Evolutionary conservation across 2,113 vertebrate species (phyloP), one percentile per base, ranked within the genome.

Genomic region (Tyto alba): DNA sequence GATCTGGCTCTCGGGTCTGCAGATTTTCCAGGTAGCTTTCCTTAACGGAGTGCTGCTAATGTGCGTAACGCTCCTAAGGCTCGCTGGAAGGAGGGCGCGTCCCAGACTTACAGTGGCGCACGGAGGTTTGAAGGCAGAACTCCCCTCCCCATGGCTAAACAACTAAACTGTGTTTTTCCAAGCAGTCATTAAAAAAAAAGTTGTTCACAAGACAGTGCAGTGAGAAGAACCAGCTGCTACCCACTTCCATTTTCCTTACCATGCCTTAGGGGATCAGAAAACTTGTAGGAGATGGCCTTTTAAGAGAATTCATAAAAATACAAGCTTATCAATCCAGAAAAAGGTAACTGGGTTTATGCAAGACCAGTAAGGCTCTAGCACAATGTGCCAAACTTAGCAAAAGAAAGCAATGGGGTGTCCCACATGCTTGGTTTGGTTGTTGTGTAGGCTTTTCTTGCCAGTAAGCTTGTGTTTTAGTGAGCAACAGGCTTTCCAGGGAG

Each of bases 31-130:
- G 38, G 47, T 66, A 48, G 32, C 20, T 85, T 63, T 84, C 25
- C 52, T 84, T 75, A 63, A 55, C 0, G 1, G n/a, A n/a, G 12
- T 9, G 2, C 30, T 36, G 32, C 10, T 57, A 56, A 57, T 0
- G 1, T 14, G 47, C 29, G 13, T 15, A 48, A 5, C 8, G 34
- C 22, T 94, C 16, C 16, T 64, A 38, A 38, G 25, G 14, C n/a
- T 80, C 62, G 10, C 15, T 34, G 15, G 16, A 26, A 26, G 13
- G 9, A 47, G 17, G 5, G 7, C 25, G 13, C 2, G 1, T 87
- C 38, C 26, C 30, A 56, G 43, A 22, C 23, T 66, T 60, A 21
- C 29, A 23, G 17, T 17, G 6, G 11, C 1, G 2, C 0, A 0
- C 16, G 20, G 32, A 64, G 21, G 30, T 43, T 52, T 72, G 87